phyloP scores from a whole-genome alignment of 53 echinoderm and acorn worm genomes.

The Holothuria leucospilota region DNA sequence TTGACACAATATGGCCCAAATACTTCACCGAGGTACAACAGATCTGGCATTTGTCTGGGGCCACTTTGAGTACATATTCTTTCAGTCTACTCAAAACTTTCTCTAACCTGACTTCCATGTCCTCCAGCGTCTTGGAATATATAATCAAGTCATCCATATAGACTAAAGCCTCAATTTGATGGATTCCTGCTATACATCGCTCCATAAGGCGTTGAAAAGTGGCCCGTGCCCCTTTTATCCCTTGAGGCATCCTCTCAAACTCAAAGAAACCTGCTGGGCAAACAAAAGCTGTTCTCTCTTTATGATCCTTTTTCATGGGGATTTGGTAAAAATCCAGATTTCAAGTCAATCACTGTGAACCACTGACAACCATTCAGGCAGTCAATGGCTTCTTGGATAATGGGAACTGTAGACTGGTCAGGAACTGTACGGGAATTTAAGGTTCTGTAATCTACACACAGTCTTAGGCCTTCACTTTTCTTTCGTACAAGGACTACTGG shows the following conservation, averaged over 20 bases:
- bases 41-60: constrained; percentile 66
- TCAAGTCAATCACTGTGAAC: constrained; percentile 65
- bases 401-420: constrained; percentile 69
- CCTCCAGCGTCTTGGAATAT: constrained; percentile 43
- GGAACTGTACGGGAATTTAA: constrained; percentile 56
- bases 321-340: constrained; percentile 69
- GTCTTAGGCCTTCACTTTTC: constrained; percentile 48
- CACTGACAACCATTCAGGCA: constrained; percentile 58
- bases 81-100: constrained; percentile 48
- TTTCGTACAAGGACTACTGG: constrained; percentile 38
- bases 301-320: constrained; percentile 51
- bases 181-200: constrained; percentile 61
- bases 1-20: constrained; percentile 53
- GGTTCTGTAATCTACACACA: constrained; percentile 65
- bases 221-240: constrained; percentile 49
- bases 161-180: constrained; percentile 50
- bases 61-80: constrained; percentile 58
- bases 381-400: constrained; percentile 62
- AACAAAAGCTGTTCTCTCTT: constrained; percentile 64
- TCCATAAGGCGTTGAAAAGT: constrained; percentile 68
- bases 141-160: constrained; percentile 67
- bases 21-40: constrained; percentile 63
- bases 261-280: constrained; percentile 65
- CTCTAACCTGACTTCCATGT: constrained; percentile 47
- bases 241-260: constrained; percentile 64